These are phyloP conservation scores for Ochropacha duplaris DNA, from an alignment of 2,888 invertebrate species.

Conservation along the genomic window DNA sequence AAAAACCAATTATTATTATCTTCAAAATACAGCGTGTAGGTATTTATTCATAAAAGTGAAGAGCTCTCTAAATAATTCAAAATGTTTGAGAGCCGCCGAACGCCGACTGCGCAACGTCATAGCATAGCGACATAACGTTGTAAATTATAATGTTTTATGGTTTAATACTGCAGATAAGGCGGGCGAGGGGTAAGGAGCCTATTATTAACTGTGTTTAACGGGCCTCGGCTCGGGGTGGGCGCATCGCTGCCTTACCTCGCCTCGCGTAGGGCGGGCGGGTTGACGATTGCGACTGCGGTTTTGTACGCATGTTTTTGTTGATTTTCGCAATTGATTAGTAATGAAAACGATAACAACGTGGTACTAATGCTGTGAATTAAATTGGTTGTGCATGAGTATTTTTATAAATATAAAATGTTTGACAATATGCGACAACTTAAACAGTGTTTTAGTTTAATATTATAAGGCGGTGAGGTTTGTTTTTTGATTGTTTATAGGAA, in stretches of 20 bases:
- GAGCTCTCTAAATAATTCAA: too few relatives aligned
- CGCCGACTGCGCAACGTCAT: slow-evolving; percentile 59
- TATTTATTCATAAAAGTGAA: neutral
- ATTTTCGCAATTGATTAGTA: neutral
- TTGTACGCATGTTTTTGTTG: neutral
- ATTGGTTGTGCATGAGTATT: too few relatives aligned
- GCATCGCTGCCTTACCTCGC: slow-evolving; percentile 9
- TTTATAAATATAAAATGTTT: too few relatives aligned
- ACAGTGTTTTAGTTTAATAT: too few relatives aligned
- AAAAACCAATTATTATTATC: neutral
- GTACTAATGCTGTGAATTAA: neutral
- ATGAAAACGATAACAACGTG: too few relatives aligned
- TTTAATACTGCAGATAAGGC: slow-evolving; percentile 82
- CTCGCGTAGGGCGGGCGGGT: slow-evolving; percentile 27
- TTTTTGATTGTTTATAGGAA: too few relatives aligned
- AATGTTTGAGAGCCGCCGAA: slow-evolving; percentile 12
- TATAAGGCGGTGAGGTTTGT: too few relatives aligned
- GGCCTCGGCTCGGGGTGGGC: slow-evolving; percentile 19
- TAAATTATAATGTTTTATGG: slow-evolving; percentile 83
- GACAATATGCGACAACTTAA: too few relatives aligned
- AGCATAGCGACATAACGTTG: slow-evolving; percentile 68
- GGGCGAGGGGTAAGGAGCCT: slow-evolving; percentile 71
- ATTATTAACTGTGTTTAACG: slow-evolving; percentile 78
- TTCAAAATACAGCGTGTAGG: neutral
- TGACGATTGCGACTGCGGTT: slow-evolving; percentile 22